phyloP scores from a whole-genome alignment of 1,140 invertebrate genomes.

The Microplitis mediator region DNA sequence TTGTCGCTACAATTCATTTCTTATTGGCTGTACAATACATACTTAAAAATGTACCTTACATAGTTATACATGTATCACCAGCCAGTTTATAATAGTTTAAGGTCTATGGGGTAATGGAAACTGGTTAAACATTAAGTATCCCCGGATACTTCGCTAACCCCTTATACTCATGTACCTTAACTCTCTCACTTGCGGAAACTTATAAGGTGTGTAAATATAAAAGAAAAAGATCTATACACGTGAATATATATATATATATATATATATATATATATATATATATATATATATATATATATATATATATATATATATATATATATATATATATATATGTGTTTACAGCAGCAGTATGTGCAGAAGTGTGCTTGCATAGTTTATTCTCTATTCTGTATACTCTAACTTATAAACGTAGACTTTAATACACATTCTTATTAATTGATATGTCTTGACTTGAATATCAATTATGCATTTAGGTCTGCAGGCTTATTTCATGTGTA shows the following conservation, averaged over 20 bases:
- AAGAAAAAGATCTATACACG: not conserved
- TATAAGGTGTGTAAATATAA: not conserved
- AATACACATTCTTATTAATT: slow-evolving; percentile 61
- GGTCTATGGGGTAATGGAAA: slow-evolving; percentile 50
- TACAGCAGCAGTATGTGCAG: not conserved
- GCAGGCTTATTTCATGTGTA: slow-evolving; percentile 37
- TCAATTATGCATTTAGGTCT: slow-evolving; percentile 50
- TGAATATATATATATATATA: not conserved
- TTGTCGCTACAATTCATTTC: no score
- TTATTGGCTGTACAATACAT: no score
- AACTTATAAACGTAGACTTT: slow-evolving; percentile 44
- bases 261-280: not conserved
- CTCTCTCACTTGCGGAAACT: not conserved
- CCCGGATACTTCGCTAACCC: slow-evolving; percentile 55
- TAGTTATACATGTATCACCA: no score
- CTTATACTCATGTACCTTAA: slow-evolving; percentile 41
- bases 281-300: no score
- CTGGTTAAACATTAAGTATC: slow-evolving; percentile 61
- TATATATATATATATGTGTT: no score
- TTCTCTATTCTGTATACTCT: slow-evolving; percentile 11
- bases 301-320: no score
- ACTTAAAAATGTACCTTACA: no score
- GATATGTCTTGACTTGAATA: slow-evolving; percentile 43
- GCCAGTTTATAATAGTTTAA: no score
- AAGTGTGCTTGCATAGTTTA: not conserved